Evolutionary conservation across 2,113 vertebrate species (phyloP), one percentile per base, ranked within the genome.

Genomic region (Martes martes): DNA sequence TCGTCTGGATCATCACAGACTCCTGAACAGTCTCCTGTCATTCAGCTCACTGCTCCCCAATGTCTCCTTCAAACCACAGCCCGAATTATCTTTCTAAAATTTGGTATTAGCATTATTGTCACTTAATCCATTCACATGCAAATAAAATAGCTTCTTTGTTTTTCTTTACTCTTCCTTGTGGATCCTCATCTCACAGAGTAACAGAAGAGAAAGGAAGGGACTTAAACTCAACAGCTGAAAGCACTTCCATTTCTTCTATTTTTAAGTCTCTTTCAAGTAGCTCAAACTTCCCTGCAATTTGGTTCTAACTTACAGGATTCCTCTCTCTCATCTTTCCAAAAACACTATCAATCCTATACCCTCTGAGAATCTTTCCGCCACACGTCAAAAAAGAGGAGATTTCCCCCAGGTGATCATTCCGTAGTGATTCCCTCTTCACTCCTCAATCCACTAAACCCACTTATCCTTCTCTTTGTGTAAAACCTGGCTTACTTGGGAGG

Each of bases 71-170:
- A 95, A 89, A 65, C 4, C 6, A 10, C 4, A 67, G 50, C 52
- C n/a, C 82, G 15, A 97, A 85, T 95, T 67, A 42, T 88, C 31
- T 86, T 76, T 96, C 94, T 78, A 83, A 85, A 45, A 85, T 69
- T 59, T 86, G 13, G 59, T 16, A 21, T 18, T 55, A 33, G 42
- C 65, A 69, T 47, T 57, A 65, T 45, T 87, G 39, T 50, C 33
- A 55, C 57, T 69, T 81, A 89, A 76, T 28, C 11, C 59, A 76
- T 15, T 63, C 19, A 79, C 13, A 36, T 16, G 23, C 10, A 83
- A 55, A 79, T 73, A 73, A 90, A 78, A 91, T 21, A 76, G 21
- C 11, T 82, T 69, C 47, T 88, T 65, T 91, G 71, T 78, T 82
- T 86, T 91, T 57, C 14, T 63, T 94, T 65, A 5, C 47, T 71